Evolutionary conservation across 2,113 vertebrate genomes (phyloP), one percentile per base, ranked within the genome.

Genomic region (Siniperca chuatsi): DNA sequence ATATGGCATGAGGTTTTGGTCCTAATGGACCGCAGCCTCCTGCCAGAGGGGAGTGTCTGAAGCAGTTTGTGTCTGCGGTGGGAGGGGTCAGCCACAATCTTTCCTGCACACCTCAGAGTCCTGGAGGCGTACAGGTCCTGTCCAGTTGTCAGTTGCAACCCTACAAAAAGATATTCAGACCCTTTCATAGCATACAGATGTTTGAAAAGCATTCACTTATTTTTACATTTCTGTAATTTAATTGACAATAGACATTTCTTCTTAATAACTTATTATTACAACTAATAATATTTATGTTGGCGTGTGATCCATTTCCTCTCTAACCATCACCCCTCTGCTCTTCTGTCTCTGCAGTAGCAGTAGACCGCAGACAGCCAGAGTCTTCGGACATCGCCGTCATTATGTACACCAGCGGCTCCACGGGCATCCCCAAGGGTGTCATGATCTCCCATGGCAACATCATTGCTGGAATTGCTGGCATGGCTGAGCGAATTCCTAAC

Each of bases 371-470:
- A 29, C 96, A 94, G 61, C 98, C 98, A 0, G 48, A 92, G 72
- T 91, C 98, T 40, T 95, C 96, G 0, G 98, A 99, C 92, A 96
- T 97, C 0, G 98, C 98, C 0, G 98, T 99, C 77, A 97, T 99
- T 94, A 99, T 99, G 98, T 99, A 99, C 84, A 99, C 98, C 37
- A 99, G 98, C 25, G 98, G 98, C 46, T 99, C 98, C 87, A 99
- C 98, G 1, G 98, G 98, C 73, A 93, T 99, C 79, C 98, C 98
- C 66, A 99, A 99, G 92, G 98, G 98, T 65, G 98, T 99, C 86
- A 99, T 99, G 97, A 98, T 99, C 93, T 99, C 98, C 25, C 98
- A 99, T 77, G 96, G 97, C 88, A 99, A 99, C 94, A 94, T 99
- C 84, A 97, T 99, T 64, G 97, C 98, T 72, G 97, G 97, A 37